Base-by-base conservation (phyloP, 92 coral and sea anemone genomes). In the Heteractis magnifica region DNA sequence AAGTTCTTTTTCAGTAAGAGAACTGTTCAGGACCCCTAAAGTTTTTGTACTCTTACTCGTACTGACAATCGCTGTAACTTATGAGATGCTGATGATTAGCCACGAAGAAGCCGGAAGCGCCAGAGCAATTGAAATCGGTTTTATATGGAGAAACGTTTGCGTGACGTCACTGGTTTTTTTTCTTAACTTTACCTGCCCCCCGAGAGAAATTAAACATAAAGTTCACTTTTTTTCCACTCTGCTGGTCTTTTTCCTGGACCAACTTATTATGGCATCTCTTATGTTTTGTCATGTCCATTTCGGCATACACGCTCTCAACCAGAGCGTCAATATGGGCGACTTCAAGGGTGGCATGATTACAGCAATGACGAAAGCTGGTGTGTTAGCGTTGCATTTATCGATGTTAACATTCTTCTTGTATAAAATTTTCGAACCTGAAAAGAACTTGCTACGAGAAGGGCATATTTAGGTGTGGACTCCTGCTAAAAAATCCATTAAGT, bases 101-200 rank as follows among this genome's bases (percentile, higher is more conserved):
- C 73, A 59, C 21, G 82, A 79, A 21, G 55, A 79, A 79, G 55
- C 26, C 41, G 53, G 20, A 79, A 79, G 72, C 10, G 82, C 82
- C 14, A 79, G 23, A 79, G 82, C 82, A 8, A 79, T 79, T 19
- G 82, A 79, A 79, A 14, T 79, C 11, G 82, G 82, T 4, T 79
- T 79, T 20, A 79, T 79, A 34, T 79, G 72, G 72, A 79, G 82
- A 23, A 79, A 79, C 72, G 41, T 56, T 15, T 79, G 82, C 14
- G 82, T 79, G 73, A 79, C 71, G 9, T 53, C 56, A 13, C 62
- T 79, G 49, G 82, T 79, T 44, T 59, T 79, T 14, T 79, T 79
- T 26, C 72, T 79, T 8, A 79, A 79, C 52, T 79, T 79, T 16
- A 79, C 82, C 62, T 56, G 23, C 6, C 82, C 82, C 7, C 82